Base-by-base conservation (phyloP, 1,140 invertebrate species). In the Acromyrmex heyeri region DNA sequence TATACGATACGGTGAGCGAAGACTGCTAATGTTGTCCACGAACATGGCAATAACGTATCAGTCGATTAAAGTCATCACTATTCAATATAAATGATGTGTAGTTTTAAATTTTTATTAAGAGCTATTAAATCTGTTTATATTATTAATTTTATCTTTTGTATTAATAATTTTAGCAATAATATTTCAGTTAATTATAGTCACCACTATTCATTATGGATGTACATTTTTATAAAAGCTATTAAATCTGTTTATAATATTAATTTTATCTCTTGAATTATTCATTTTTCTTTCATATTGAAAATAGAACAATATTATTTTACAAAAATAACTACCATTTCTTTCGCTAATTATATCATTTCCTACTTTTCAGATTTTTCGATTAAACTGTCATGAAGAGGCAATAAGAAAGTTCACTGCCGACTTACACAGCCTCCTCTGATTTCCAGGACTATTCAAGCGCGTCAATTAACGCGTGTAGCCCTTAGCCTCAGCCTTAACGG, bases 1-100 rank as follows among this genome's bases (percentile, higher is more conserved):
- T 75, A 83, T 81, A 21, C 50, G 65, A 59, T 75, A 55, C 55
- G 69, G 38, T 10, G 3, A 50, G 48, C 14, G 48, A 50, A 12
- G 8, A 10, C 38, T 44, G 48, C 48, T 50, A 50, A 50, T 50
- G 8, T 12, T 44, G 38, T 16, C 14, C 44, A n/a, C 55, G 73
- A 30, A 38, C 24, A 16, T 1, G 27, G 16, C 30, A n/a, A n/a
- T 34, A 64, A 64, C 24, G 18, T n/a, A 34, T 30, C n/a, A 21
- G 34, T 44, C 53, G 55, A 76, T 69, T 69, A 69, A 48, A 69
- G 38, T 24, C 18, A 16, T 2, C 8, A 5, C 62, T 16, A 21
- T 50, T 50, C 14, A 27, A 48, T 6, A 7, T 30, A n/a, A 1
- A 65, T 14, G 8, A 65, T 8, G 4, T n/a, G 1, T 16, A 14